phyloP scores from a whole-genome alignment of 2,888 invertebrate species.

The Scaptomyza cyrtandrae region DNA sequence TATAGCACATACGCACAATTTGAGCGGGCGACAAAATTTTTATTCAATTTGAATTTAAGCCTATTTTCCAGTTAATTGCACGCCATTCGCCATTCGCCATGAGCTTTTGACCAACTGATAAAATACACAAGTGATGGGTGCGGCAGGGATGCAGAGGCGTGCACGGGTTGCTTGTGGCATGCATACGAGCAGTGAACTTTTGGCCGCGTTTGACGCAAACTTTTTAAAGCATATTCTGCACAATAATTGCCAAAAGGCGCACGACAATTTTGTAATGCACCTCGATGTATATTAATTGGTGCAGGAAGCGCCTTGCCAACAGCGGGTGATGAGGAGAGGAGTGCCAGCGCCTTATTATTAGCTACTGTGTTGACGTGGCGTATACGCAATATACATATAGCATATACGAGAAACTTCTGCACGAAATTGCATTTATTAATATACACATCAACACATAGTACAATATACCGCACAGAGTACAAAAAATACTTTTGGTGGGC shows the following conservation, averaged over 20 bases:
- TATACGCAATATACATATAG: slow-evolving; percentile 60
- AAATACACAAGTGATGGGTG: neutral
- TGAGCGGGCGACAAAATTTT: slow-evolving; percentile 76
- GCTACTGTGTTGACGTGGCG: slow-evolving; percentile 58
- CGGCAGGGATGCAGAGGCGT: neutral
- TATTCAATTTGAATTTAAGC: slow-evolving; percentile 81
- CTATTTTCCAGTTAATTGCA: slow-evolving; percentile 81
- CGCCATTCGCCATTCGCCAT: slow-evolving; percentile 43
- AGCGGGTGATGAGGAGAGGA: slow-evolving; percentile 1
- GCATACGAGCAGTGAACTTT: slow-evolving; percentile 59
- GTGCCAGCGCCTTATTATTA: slow-evolving; percentile 12
- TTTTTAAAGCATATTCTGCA: slow-evolving; percentile 66
- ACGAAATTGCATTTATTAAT: slow-evolving; percentile 58
- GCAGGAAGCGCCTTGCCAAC: slow-evolving; percentile 59
- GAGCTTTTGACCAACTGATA: slow-evolving; percentile 32
- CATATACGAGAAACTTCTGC: slow-evolving; percentile 23
- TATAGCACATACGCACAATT: slow-evolving; percentile 69
- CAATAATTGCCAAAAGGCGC: slow-evolving; percentile 62
- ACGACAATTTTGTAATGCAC: slow-evolving; percentile 67
- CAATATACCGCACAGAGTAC: slow-evolving; percentile 8
- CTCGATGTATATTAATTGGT: slow-evolving; percentile 66
- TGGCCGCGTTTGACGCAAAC: slow-evolving; percentile 72
- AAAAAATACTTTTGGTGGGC: slow-evolving; percentile 33
- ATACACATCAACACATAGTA: neutral
- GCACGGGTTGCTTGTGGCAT: neutral